phyloP scores from a whole-genome alignment of 2,888 invertebrate species.

The Nemotelus nigrinus region DNA sequence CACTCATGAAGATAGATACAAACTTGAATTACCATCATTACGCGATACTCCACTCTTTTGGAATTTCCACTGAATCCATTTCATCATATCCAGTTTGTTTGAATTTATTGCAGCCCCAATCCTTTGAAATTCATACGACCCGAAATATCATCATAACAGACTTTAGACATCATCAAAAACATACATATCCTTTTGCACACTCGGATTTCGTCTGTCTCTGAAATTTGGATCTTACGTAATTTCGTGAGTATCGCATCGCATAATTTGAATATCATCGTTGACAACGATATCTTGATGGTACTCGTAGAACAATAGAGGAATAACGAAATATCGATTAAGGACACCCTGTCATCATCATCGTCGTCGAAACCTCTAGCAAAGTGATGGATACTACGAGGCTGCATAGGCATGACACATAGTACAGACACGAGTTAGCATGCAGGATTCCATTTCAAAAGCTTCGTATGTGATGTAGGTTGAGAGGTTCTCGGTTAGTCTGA shows the following conservation, averaged over 20 bases:
- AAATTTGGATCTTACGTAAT: not conserved
- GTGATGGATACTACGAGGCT: conserved; percentile 5
- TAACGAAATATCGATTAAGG: conserved; percentile 32
- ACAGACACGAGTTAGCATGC: not conserved
- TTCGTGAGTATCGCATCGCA: not conserved
- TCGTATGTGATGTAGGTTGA: conserved; percentile 38
- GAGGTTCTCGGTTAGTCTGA: conserved; percentile 39
- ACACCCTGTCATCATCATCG: conserved; percentile 26
- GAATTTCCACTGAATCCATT: too few species aligned
- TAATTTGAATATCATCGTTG: conserved; percentile 20
- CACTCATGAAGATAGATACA: too few species aligned
- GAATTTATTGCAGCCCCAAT: too few species aligned
- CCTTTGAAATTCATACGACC: too few species aligned
- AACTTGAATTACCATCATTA: too few species aligned
- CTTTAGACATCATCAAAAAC: not conserved
- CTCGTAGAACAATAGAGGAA: conserved; percentile 22
- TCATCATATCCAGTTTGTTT: too few species aligned
- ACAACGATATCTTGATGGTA: conserved; percentile 20
- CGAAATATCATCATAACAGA: not conserved
- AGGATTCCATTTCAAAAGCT: conserved; percentile 30
- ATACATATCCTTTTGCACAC: not conserved
- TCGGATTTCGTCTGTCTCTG: not conserved
- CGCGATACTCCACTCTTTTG: too few species aligned
- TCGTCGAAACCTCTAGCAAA: conserved; percentile 9
- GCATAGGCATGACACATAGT: too few species aligned